These are phyloP conservation scores for Sinelater perroti DNA, from an alignment of 2,888 invertebrate species.

Conservation along the genomic window DNA sequence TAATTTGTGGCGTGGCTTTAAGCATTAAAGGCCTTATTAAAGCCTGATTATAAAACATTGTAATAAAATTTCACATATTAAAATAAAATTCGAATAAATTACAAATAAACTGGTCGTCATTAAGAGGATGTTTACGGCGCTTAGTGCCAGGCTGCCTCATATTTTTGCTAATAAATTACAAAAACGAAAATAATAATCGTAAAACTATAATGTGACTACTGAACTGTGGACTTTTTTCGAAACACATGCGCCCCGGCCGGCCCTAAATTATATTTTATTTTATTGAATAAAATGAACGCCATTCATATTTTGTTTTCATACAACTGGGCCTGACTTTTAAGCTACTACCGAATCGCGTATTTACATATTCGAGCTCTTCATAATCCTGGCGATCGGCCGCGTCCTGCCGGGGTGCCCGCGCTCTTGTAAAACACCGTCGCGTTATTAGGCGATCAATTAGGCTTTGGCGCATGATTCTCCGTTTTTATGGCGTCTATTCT, in stretches of 20 bases:
- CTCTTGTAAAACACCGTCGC: slow-evolving; percentile 21
- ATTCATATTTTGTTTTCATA: slow-evolving; percentile 46
- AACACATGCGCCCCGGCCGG: slow-evolving; percentile 47
- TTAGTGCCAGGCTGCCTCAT: slow-evolving; percentile 60
- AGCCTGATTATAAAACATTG: slow-evolving; percentile 63
- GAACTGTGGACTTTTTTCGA: slow-evolving; percentile 52
- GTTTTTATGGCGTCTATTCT: slow-evolving; percentile 6
- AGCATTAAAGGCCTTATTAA: slow-evolving; percentile 62
- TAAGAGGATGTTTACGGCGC: slow-evolving; percentile 61
- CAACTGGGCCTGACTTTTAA: slow-evolving; percentile 45
- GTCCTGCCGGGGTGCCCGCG: slow-evolving; percentile 23
- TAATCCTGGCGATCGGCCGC: slow-evolving; percentile 27
- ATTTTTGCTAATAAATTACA: slow-evolving; percentile 63
- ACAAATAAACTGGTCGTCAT: slow-evolving; percentile 62
- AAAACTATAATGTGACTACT: slow-evolving; percentile 62
- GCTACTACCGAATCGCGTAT: slow-evolving; percentile 47
- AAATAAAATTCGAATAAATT: slow-evolving; percentile 64
- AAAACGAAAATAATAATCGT: slow-evolving; percentile 62
- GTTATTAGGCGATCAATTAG: slow-evolving; percentile 21
- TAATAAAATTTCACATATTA: slow-evolving; percentile 64
- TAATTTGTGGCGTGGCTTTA: slow-evolving; percentile 58
- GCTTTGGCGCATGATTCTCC: neutral
- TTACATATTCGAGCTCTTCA: slow-evolving; percentile 43
- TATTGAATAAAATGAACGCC: slow-evolving; percentile 52
- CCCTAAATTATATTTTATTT: slow-evolving; percentile 53